A percentile compares a stretch with the other conserved stretches of the same genome.
Evolutionary conservation across 1,140 invertebrate species (phyloP).

Genomic region (Tetramorium parvispinum): DNA sequence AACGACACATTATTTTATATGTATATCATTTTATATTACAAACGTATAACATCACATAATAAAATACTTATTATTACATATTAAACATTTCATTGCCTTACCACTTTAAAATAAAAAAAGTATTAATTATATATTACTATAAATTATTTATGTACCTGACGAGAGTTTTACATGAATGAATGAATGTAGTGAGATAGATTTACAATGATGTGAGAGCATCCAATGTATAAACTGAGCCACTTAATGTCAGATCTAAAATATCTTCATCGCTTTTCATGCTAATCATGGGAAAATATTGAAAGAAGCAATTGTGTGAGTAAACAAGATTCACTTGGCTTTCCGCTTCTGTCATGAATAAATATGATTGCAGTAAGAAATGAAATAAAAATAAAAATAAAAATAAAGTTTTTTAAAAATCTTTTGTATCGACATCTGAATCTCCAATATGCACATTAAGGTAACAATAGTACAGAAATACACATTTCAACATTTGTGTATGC

Average conservation of each 20-base stretch:
- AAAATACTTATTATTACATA: background rate
- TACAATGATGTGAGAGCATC: background rate
- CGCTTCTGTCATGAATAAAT: background rate
- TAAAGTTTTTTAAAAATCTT: no score
- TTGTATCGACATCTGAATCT: background rate
- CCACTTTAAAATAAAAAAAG: background rate
- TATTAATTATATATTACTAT: background rate
- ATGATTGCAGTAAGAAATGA: background rate
- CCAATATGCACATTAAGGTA: background rate
- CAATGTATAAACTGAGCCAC: background rate
- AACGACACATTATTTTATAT: conserved; percentile 17
- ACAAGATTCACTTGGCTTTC: background rate
- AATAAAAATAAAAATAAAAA: background rate
- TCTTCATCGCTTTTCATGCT: background rate
- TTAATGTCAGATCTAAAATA: conserved; percentile 2
- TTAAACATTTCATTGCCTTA: background rate
- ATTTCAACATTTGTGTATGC: background rate
- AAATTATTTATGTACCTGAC: background rate
- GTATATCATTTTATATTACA: background rate
- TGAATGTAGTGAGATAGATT: background rate
- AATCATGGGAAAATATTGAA: background rate
- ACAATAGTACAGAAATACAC: background rate
- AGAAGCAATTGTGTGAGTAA: background rate
- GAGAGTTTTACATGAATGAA: background rate
- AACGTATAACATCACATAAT: background rate